These are phyloP conservation scores for Agapostemon virescens DNA, from an alignment of 2,888 invertebrate species.

Conservation along the genomic window DNA sequence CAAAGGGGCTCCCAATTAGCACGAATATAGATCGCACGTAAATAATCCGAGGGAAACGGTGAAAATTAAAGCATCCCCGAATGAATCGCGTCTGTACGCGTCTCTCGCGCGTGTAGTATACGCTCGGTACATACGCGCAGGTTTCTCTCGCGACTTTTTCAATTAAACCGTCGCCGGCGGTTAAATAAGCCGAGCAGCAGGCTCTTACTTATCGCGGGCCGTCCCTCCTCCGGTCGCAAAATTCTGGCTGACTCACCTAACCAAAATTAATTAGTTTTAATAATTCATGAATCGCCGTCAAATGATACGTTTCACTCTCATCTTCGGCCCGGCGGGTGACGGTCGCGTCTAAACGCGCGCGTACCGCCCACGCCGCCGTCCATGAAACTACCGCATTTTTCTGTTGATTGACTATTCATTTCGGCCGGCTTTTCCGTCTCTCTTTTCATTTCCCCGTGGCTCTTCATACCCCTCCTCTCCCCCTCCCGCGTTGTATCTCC, in stretches of 20 bases:
- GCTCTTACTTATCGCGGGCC: conserved; percentile 21
- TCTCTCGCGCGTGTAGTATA: neutral
- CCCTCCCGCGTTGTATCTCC: neutral
- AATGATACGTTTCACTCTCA: conserved; percentile 45
- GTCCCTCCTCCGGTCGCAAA: conserved; percentile 20
- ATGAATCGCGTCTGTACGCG: conserved; percentile 21
- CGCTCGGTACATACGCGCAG: neutral
- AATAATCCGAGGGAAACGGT: neutral
- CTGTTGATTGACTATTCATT: conserved; percentile 70
- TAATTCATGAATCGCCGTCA: conserved; percentile 72
- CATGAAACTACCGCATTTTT: conserved; percentile 57
- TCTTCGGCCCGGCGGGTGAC: neutral
- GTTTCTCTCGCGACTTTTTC: conserved; percentile 53
- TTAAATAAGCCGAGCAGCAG: conserved; percentile 51
- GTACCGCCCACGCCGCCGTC: neutral
- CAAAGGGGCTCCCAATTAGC: neutral
- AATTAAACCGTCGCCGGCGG: conserved; percentile 65
- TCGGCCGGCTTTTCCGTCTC: conserved; percentile 29
- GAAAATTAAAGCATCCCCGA: conserved; percentile 44
- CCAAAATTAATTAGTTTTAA: conserved; percentile 73
- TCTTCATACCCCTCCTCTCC: neutral
- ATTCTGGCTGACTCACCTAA: conserved; percentile 65
- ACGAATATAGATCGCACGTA: neutral
- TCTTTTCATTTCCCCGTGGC: neutral
- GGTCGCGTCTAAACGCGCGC: conserved; percentile 21